Percentiles rank a stretch among this genome's conserved stretches.
phyloP scores from a whole-genome alignment of 2,113 vertebrate genomes.

The Peromyscus maniculatus region DNA sequence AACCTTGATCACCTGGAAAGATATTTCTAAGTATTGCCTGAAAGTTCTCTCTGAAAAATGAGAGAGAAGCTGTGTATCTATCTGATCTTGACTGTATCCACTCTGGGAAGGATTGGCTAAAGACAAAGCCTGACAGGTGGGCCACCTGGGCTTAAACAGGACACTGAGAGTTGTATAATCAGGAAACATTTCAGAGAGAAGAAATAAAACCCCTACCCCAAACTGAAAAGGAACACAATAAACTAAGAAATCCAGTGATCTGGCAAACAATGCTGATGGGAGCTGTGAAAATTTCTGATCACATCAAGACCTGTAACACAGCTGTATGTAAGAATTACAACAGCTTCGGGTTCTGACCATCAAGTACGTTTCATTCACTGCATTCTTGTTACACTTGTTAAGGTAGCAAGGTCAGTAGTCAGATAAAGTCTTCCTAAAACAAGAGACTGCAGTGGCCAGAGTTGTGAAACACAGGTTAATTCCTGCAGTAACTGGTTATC shows the following conservation, averaged over 20 bases:
- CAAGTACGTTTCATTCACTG: not conserved
- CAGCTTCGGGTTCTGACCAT: not conserved
- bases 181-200: constrained; percentile 28
- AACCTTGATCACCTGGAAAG: not conserved
- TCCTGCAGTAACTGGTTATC: not conserved
- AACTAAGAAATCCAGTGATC: constrained; percentile 42
- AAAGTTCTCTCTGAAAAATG: constrained; percentile 49
- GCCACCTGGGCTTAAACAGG: not conserved
- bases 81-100: not conserved
- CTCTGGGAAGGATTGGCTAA: constrained; percentile 39
- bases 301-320: not conserved
- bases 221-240: not conserved
- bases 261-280: constrained; percentile 28
- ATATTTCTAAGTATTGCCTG: constrained; percentile 29
- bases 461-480: constrained; percentile 26
- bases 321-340: not conserved
- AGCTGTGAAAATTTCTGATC: not conserved
- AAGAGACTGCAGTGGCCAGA: constrained; percentile 25
- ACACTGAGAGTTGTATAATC: not conserved
- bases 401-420: not conserved
- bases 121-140: not conserved
- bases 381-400: not conserved
- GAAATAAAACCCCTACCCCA: not conserved
- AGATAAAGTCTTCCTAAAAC: constrained; percentile 51
- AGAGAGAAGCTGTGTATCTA: constrained; percentile 11